Conservation (phyloP, 2,888 invertebrate genomes). For the Griposia aprilina region DNA sequence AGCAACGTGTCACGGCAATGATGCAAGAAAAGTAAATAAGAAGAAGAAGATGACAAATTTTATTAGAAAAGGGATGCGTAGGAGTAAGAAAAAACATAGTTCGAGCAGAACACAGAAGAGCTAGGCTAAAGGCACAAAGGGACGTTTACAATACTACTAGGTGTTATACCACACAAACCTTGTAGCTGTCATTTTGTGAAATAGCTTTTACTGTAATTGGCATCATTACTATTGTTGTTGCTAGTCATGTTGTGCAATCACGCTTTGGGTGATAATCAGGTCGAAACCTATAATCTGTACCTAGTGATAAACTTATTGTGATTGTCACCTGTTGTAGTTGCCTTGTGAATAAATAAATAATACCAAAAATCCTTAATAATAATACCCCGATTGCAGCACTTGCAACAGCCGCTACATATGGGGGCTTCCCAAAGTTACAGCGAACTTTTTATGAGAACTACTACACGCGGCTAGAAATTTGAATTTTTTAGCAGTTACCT, state of each 20-base stretch:
- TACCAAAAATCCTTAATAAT: conserved; percentile 9
- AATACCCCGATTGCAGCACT: conserved; percentile 37
- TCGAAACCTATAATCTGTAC: too few relatives aligned
- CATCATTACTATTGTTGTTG: too few relatives aligned
- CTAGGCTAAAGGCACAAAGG: not conserved
- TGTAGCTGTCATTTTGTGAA: too few relatives aligned
- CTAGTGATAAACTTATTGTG: too few relatives aligned
- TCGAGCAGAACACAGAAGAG: not conserved
- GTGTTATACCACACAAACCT: too few relatives aligned
- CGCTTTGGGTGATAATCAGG: too few relatives aligned
- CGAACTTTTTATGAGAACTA: conserved; percentile 74
- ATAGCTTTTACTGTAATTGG: too few relatives aligned
- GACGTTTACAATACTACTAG: not conserved
- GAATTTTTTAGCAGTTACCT: conserved; percentile 90
- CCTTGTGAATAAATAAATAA: too few relatives aligned
- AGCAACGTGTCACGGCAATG: not conserved
- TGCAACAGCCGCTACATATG: conserved; percentile 71
- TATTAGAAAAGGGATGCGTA: not conserved
- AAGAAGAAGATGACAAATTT: not conserved
- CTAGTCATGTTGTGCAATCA: too few relatives aligned
- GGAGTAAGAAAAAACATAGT: not conserved
- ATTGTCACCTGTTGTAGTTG: too few relatives aligned
- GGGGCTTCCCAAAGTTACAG: conserved; percentile 77
- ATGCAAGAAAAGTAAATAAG: not conserved
- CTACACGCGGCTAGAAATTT: conserved; percentile 81